phyloP scores from a whole-genome alignment of 1,140 invertebrate genomes.

The Hydropsyche tenuis region DNA sequence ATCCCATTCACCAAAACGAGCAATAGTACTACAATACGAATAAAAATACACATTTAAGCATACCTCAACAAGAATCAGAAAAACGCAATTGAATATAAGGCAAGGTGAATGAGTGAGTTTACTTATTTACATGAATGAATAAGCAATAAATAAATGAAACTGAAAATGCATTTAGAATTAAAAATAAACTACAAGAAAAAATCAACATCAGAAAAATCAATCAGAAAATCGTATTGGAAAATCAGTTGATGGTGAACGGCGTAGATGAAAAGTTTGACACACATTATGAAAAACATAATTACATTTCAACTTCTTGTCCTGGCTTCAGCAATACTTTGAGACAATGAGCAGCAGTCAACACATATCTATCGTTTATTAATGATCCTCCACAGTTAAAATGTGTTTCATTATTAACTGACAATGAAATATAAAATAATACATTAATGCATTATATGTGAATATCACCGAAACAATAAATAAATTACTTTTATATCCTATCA shows the following conservation, averaged over 20 bases:
- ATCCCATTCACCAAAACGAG: slow-evolving; percentile 45
- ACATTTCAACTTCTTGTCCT: too few relatives aligned
- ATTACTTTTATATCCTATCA: slow-evolving; percentile 37
- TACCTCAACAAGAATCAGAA: too few relatives aligned
- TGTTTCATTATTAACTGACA: slow-evolving; percentile 34
- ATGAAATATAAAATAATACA: background rate
- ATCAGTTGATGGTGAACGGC: too few relatives aligned
- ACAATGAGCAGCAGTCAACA: slow-evolving; percentile 45
- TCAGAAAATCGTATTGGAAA: too few relatives aligned
- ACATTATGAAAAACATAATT: too few relatives aligned
- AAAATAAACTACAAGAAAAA: too few relatives aligned
- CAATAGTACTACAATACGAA: slow-evolving; percentile 31
- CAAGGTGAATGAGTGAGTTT: too few relatives aligned
- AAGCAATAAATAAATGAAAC: too few relatives aligned
- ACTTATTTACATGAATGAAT: too few relatives aligned
- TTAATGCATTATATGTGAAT: background rate
- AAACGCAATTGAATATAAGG: too few relatives aligned
- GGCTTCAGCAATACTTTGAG: background rate
- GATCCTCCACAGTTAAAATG: slow-evolving; percentile 40
- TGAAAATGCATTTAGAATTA: too few relatives aligned
- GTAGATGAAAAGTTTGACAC: too few relatives aligned
- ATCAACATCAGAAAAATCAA: background rate
- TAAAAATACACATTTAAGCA: background rate
- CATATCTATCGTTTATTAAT: slow-evolving; percentile 38
- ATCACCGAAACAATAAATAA: slow-evolving; percentile 2